Percentiles rank a stretch among this genome's conserved stretches.
Conservation (phyloP, 2,797 vertebrate genomes). For the Setipinna tenuifilis region DNA sequence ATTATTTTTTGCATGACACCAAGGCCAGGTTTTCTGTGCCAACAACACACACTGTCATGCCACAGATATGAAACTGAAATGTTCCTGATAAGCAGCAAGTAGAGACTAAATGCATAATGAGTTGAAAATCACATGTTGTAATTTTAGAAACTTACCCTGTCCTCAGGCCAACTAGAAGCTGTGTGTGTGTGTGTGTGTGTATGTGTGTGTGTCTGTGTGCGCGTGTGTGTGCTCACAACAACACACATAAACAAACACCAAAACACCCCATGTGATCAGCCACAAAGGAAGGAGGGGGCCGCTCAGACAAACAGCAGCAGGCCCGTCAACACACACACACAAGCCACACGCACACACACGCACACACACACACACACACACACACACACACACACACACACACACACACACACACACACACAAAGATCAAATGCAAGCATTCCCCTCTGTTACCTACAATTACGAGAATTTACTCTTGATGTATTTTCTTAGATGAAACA, state of each 20-base stretch:
- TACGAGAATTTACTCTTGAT: background rate
- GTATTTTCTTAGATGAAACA: background rate
- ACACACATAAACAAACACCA: background rate
- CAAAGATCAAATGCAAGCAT: background rate
- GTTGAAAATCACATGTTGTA: background rate
- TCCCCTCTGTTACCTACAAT: background rate
- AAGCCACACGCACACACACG: background rate
- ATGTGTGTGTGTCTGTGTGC: background rate
- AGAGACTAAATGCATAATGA: background rate
- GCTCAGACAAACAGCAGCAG: slow-evolving; percentile 1
- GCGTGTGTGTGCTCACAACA: background rate
- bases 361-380: background rate
- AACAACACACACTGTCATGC: background rate
- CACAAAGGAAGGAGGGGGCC: background rate
- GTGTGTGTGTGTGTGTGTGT: background rate
- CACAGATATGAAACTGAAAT: background rate
- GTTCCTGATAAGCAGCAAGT: background rate
- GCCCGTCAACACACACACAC: background rate
- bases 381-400: slow-evolving; percentile 11
- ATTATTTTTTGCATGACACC: background rate
- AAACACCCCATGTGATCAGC: background rate
- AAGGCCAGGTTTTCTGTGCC: background rate
- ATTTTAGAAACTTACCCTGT: background rate
- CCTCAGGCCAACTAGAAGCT: background rate
- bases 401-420: background rate